These are phyloP conservation scores for Rhadina sibilatrix DNA, from an alignment of 2,113 vertebrate genomes.

Conservation along the genomic window DNA sequence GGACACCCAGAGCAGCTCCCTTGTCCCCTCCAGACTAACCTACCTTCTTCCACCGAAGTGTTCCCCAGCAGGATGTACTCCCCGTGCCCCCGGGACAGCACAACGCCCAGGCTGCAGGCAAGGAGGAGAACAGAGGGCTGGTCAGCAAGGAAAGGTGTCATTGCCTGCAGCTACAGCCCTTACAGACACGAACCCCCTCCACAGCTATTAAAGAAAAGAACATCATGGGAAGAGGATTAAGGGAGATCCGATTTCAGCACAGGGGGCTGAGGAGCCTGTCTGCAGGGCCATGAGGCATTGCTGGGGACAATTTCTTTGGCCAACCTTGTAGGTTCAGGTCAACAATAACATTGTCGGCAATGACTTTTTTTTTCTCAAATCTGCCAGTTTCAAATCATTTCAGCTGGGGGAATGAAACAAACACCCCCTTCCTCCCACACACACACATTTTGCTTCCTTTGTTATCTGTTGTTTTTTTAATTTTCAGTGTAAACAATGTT, in stretches of 20 bases:
- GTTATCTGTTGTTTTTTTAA: neutral
- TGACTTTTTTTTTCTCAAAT: neutral
- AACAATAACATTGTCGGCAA: neutral
- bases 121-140: neutral
- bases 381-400: neutral
- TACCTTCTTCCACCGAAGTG: slow-evolving; percentile 92
- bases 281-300: neutral
- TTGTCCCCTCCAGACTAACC: neutral
- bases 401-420: neutral
- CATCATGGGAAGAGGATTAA: neutral
- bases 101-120: slow-evolving; percentile 83
- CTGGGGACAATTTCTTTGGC: neutral
- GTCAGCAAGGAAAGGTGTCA: neutral
- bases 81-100: slow-evolving; percentile 86
- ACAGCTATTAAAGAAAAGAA: neutral
- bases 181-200: neutral
- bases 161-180: neutral
- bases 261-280: neutral
- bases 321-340: neutral
- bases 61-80: slow-evolving; percentile 89
- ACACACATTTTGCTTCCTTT: neutral
- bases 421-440: neutral
- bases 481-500: neutral
- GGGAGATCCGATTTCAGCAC: neutral
- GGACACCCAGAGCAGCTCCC: neutral